A percentile compares a stretch with the other conserved stretches of the same genome.
Evolutionary conservation across 2,888 invertebrate genomes (phyloP).

Genomic region (Scaptodrosophila latifasciaeformis): DNA sequence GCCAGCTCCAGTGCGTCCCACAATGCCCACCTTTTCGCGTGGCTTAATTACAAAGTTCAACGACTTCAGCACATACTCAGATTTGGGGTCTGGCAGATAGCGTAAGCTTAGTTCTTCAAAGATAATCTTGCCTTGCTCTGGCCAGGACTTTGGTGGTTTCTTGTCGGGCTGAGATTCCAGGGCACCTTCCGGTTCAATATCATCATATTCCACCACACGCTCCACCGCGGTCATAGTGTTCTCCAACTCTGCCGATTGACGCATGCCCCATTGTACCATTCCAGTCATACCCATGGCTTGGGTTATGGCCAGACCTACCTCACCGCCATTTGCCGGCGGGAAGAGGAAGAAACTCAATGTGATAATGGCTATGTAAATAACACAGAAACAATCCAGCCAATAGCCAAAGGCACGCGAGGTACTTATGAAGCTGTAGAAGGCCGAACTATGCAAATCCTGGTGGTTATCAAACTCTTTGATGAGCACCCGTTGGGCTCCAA

Average conservation of each 20-base stretch:
- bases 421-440: slow-evolving; percentile 93
- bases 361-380: slow-evolving; percentile 88
- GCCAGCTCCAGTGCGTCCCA: slow-evolving; percentile 84
- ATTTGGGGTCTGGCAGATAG: slow-evolving; percentile 80
- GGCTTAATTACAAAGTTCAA: slow-evolving; percentile 80
- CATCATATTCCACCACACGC: slow-evolving; percentile 82
- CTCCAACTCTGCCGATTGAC: slow-evolving; percentile 92
- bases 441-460: slow-evolving; percentile 90
- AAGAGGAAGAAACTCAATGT: slow-evolving; percentile 88
- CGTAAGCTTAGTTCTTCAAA: slow-evolving; percentile 82
- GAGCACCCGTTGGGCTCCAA: slow-evolving; percentile 86
- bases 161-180: slow-evolving; percentile 81
- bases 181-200: slow-evolving; percentile 74
- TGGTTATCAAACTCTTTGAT: slow-evolving; percentile 87
- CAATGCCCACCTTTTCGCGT: slow-evolving; percentile 82
- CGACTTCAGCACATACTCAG: slow-evolving; percentile 84
- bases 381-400: slow-evolving; percentile 92
- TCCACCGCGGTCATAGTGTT: slow-evolving; percentile 95
- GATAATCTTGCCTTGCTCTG: slow-evolving; percentile 80
- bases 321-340: slow-evolving; percentile 80
- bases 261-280: slow-evolving; percentile 86
- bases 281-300: slow-evolving; percentile 86
- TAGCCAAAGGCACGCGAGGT: slow-evolving; percentile 95
- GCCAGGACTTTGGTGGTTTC: slow-evolving; percentile 83
- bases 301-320: slow-evolving; percentile 86